These are phyloP conservation scores for Meandrina meandrites DNA, from an alignment of 92 coral and sea anemone genomes.

Conservation along the genomic window DNA sequence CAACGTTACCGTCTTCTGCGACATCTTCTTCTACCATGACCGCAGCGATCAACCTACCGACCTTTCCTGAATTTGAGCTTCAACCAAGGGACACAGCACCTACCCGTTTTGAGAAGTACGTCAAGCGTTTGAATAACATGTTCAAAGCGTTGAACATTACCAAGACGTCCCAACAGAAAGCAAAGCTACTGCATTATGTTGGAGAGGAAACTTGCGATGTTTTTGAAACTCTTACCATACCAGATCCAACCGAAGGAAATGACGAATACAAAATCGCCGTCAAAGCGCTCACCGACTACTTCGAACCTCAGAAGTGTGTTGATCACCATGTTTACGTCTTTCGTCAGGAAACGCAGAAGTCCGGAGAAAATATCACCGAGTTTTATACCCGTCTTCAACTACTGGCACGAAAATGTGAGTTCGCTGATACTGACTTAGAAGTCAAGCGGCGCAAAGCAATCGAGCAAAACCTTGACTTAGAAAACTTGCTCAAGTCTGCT, in stretches of 20 bases:
- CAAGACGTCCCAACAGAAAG: conserved; percentile 54
- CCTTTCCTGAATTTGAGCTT: conserved; percentile 62
- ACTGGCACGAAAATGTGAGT: conserved; percentile 49
- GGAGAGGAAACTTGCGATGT: conserved; percentile 68
- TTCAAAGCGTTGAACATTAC: conserved; percentile 58
- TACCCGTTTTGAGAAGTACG: conserved; percentile 56
- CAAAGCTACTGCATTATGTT: conserved; percentile 50
- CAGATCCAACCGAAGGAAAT: conserved; percentile 52
- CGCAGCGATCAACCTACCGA: conserved; percentile 48
- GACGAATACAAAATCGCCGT: conserved; percentile 48
- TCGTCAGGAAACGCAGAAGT: conserved; percentile 52
- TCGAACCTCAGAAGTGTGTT: conserved; percentile 57
- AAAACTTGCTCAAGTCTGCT: conserved; percentile 55
- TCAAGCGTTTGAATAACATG: conserved; percentile 56
- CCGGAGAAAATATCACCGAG: conserved; percentile 52
- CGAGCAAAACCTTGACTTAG: conserved; percentile 61
- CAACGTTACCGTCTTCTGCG: not conserved
- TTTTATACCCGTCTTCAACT: conserved; percentile 55
- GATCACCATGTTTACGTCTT: conserved; percentile 52
- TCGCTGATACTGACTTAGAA: conserved; percentile 14
- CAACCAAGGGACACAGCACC: conserved; percentile 59
- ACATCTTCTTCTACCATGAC: conserved; percentile 24
- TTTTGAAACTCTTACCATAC: conserved; percentile 48
- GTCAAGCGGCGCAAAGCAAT: conserved; percentile 55
- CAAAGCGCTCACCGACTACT: conserved; percentile 49